Evolutionary conservation across 2,888 invertebrate genomes (phyloP).

Genomic region (Platycnemis pennipes): DNA sequence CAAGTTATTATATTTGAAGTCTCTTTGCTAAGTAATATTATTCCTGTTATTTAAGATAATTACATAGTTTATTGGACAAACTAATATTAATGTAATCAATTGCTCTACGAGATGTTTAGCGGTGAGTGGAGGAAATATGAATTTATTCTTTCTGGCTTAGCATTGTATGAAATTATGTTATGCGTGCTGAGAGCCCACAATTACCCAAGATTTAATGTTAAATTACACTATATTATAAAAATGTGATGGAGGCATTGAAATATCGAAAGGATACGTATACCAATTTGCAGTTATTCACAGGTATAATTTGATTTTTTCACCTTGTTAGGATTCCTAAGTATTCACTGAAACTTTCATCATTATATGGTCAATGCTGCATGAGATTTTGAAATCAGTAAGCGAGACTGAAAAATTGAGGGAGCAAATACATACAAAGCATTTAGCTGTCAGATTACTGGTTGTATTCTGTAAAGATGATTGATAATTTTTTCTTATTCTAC

Average conservation of each 20-base stretch:
- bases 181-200: not conserved
- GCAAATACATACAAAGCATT: constrained; percentile 47
- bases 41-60: constrained; percentile 53
- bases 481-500: not conserved
- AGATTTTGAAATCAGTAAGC: not conserved
- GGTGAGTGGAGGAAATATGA: not conserved
- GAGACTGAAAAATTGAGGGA: constrained; percentile 45
- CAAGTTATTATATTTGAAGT: constrained; percentile 65
- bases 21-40: constrained; percentile 67
- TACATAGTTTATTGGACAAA: constrained; percentile 51
- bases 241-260: not conserved
- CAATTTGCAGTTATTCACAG: not conserved
- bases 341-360: not conserved
- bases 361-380: not conserved
- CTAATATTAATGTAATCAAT: constrained; percentile 28
- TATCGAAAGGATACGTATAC: not conserved
- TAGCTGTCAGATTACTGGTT: not conserved
- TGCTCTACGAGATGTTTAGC: constrained; percentile 55
- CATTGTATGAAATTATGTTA: constrained; percentile 14
- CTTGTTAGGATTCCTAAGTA: not conserved
- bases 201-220: not conserved
- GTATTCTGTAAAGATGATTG: not conserved
- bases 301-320: not conserved
- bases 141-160: not conserved
- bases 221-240: not conserved